Base-by-base conservation (phyloP, 1,140 invertebrate species). In the Heliothis subflexa region DNA sequence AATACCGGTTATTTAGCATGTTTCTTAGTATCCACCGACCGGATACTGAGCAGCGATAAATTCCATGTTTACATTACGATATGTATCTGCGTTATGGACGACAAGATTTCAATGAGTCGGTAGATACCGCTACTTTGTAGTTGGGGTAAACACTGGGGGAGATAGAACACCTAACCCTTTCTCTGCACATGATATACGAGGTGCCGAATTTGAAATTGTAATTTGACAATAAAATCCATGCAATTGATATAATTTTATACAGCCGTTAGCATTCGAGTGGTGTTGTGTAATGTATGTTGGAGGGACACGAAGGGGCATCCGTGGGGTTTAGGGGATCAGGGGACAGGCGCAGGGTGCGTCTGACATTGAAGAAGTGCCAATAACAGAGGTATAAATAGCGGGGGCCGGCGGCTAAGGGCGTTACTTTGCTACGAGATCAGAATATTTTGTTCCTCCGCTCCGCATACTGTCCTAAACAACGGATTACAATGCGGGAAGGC, bases 361-460 rank as follows among this genome's bases (percentile, higher is more conserved):
- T 95, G 94, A 95, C 94, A 95, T 94, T 95, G 94, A 95, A 95
- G 94, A 95, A 95, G 94, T 94, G 94, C 92, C 94, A 95, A 95
- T 95, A 95, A 95, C 91, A 90, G 92, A 89, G 93, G 94, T 94
- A 95, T 95, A 95, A 95, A 94, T 94, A 93, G 92, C 84, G 86
- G 89, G 93, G 91, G 89, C 88, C 87, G 88, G 85, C 85, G 84
- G 81, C 83, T 80, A 80, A 92, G 91, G 90, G 90, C 92, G 94
- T 92, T 91, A 94, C 89, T 87, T 87, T 85, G 83, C 86, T 88
- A 95, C 94, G 93, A 94, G 94, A 93, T 91, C 91, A 83, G 94
- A 95, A 95, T 94, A 95, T 94, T 93, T 93, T 92, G 93, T 88
- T 85, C 86, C 80, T 81, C 79, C 82, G 81, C 83, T 78, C 76